Base-by-base conservation (phyloP, 2,888 invertebrate species). In the Cerastis rubricosa region DNA sequence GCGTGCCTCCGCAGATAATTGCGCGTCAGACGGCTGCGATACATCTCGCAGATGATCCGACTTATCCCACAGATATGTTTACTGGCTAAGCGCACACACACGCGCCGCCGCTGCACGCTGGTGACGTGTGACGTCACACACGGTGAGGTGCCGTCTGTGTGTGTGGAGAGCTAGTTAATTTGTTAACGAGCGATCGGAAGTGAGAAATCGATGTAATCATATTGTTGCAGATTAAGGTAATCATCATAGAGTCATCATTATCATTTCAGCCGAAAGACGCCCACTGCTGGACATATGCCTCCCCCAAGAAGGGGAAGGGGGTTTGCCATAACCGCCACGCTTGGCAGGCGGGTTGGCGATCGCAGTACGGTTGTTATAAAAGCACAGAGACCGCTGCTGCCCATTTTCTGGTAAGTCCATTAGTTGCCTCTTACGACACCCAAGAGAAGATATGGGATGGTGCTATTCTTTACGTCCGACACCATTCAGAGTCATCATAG, bases 31-130 rank as follows among this genome's bases (percentile, higher is more conserved):
- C 14, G n/a, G 6, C 29, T 35, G 59, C 65, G 43, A 68, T 45
- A 75, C 35, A 45, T 82, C 68, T 57, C 49, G 11, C 43, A 79
- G 63, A 81, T 67, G 43, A 67, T 54, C n/a, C 25, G 59, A 29
- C 75, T 43, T 75, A 74, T 57, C 54, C 68, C 35, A 25, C 40
- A 68, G 29, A 40, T 43, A 54, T 68, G 68, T 82, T 68, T 64
- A 45, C 35, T 59, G 83, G n/a, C 25, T 29, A 68, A 35, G 68
- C 29, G 68, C 64, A 65, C 45, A 71, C 29, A n/a, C 63, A 8
- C 14, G 78, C 57, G 47, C 47, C 35, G 11, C 35, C 29, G 35
- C 11, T 5, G n/a, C n/a, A n/a, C n/a, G n/a, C n/a, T n/a, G n/a
- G 11, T 12, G 35, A 22, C 35, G 25, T 35, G 63, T 75, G 54